A percentile compares a stretch with the other conserved stretches of the same genome.
Evolutionary conservation across 2,888 invertebrate genomes (phyloP).

Genomic region (Diploptera punctata): DNA sequence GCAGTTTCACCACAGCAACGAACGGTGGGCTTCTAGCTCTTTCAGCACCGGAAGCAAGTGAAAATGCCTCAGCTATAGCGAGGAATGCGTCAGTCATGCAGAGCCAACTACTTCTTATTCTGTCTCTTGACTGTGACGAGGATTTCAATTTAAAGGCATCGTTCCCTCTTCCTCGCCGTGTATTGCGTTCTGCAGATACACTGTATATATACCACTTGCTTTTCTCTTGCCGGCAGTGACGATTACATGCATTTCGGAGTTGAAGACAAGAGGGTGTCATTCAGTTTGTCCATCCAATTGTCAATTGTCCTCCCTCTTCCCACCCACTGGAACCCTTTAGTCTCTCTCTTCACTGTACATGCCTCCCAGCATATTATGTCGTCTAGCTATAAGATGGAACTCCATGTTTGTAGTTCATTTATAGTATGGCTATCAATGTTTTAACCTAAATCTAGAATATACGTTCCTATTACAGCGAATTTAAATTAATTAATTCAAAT

Average conservation of each 20-base stretch:
- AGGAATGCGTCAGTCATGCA: constrained; percentile 26
- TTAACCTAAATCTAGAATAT: too few species aligned
- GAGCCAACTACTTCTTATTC: background rate
- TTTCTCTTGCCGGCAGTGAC: background rate
- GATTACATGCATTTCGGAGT: constrained; percentile 27
- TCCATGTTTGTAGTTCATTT: too few species aligned
- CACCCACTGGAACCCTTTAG: background rate
- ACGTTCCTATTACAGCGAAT: too few species aligned
- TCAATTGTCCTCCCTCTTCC: constrained; percentile 30
- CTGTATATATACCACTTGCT: background rate
- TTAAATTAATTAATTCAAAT: too few species aligned
- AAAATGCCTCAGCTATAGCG: constrained; percentile 11
- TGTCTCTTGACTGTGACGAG: constrained; percentile 2
- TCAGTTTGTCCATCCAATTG: constrained; percentile 40
- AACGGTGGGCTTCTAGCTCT: constrained; percentile 11
- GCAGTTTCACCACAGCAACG: constrained; percentile 7
- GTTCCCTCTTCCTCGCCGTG: background rate
- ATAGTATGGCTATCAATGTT: too few species aligned
- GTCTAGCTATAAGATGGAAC: background rate
- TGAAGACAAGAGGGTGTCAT: constrained; percentile 24
- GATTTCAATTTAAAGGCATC: constrained; percentile 35
- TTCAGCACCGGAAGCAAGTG: constrained; percentile 26
- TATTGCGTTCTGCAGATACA: background rate
- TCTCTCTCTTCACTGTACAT: background rate
- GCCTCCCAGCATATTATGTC: background rate